These are phyloP conservation scores for Tetragonula carbonaria DNA, from an alignment of 2,888 invertebrate genomes.

Conservation along the genomic window DNA sequence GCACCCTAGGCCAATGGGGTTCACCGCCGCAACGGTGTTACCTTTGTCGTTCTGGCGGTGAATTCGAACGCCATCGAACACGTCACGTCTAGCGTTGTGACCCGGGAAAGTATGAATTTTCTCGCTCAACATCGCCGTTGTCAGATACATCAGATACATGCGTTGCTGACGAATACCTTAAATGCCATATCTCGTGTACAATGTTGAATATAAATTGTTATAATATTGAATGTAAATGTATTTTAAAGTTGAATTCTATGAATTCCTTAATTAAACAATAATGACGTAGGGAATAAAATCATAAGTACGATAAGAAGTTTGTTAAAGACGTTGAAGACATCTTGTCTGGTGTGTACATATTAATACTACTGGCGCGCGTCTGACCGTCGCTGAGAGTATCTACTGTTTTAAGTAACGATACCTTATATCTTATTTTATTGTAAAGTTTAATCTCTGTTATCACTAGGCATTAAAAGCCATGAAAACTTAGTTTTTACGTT, in stretches of 20 bases:
- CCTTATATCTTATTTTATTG: neutral
- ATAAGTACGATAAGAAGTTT: neutral
- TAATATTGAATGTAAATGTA: no score
- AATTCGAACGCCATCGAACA: constrained; percentile 55
- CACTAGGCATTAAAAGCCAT: no score
- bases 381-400: neutral
- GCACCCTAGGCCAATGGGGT: constrained; percentile 72
- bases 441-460: neutral
- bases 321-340: no score
- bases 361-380: constrained; percentile 6
- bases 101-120: constrained; percentile 51
- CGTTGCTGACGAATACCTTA: neutral
- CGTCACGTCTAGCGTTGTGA: neutral
- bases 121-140: neutral
- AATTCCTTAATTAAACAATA: neutral
- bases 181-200: neutral
- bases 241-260: neutral
- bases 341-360: neutral
- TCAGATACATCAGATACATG: neutral
- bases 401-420: neutral
- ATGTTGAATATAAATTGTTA: no score
- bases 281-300: neutral
- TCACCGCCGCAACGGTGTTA: constrained; percentile 53
- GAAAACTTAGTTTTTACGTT: no score
- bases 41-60: constrained; percentile 53